Percentiles rank a stretch among this genome's conserved stretches.
These are phyloP conservation scores for Antheraea pernyi DNA, from an alignment of 1,140 invertebrate genomes.

Conservation along the genomic window DNA sequence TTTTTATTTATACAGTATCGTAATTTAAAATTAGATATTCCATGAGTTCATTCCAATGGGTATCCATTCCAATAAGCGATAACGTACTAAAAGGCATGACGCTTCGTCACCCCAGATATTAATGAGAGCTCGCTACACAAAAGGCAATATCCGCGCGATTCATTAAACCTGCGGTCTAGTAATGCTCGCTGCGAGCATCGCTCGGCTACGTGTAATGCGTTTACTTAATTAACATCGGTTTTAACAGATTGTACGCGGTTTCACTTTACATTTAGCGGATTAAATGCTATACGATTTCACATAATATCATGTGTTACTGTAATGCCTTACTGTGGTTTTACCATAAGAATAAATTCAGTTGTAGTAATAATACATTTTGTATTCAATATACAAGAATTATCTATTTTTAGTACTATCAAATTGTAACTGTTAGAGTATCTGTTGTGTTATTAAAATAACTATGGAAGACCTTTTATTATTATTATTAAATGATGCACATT, in stretches of 20 bases:
- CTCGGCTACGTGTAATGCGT: slow-evolving; percentile 23
- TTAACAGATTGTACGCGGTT: slow-evolving; percentile 31
- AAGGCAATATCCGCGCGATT: slow-evolving; percentile 49
- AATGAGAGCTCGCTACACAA: slow-evolving; percentile 58
- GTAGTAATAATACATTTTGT: no score
- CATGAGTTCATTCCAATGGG: neutral
- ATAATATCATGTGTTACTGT: neutral
- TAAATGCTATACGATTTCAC: neutral
- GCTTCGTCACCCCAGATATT: slow-evolving; percentile 34
- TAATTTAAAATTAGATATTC: no score
- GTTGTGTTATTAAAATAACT: no score
- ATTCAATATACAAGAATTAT: no score
- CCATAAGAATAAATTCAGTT: no score
- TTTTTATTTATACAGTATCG: no score
- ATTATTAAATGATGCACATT: no score
- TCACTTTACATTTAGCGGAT: slow-evolving; percentile 7
- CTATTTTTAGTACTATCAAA: no score
- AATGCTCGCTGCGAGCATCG: slow-evolving; percentile 21
- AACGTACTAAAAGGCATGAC: slow-evolving; percentile 21
- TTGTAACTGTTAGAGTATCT: no score
- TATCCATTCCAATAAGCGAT: neutral
- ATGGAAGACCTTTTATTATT: no score
- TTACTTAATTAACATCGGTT: slow-evolving; percentile 55
- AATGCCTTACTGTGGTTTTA: neutral
- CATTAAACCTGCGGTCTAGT: slow-evolving; percentile 24